These are phyloP conservation scores for Mactra quadrangularis DNA, from an alignment of 1,140 invertebrate species.

Conservation along the genomic window DNA sequence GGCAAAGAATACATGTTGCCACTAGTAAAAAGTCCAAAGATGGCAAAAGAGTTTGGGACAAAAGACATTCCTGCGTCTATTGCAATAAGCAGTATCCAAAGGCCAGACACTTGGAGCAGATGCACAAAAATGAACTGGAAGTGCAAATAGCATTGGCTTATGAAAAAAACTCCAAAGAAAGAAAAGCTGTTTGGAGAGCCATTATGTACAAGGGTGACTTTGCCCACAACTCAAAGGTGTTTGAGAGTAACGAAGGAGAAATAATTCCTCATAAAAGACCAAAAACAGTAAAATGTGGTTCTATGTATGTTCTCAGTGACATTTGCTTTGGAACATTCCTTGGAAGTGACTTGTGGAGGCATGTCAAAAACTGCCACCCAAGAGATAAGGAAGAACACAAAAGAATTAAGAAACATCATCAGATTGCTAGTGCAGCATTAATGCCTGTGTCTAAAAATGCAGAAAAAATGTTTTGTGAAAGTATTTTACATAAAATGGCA, in stretches of 20 bases:
- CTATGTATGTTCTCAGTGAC: constrained; percentile 16
- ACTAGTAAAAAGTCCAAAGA: constrained; percentile 16
- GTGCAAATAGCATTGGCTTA: constrained; percentile 47
- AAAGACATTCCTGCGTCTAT: constrained; percentile 38
- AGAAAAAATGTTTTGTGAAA: not conserved
- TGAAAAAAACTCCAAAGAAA: constrained; percentile 18
- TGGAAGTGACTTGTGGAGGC: constrained; percentile 7
- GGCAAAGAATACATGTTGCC: constrained; percentile 9
- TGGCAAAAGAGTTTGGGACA: constrained; percentile 41
- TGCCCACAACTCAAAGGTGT: constrained; percentile 35
- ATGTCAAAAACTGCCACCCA: constrained; percentile 31
- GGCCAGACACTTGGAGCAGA: constrained; percentile 31
- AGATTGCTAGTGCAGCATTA: not conserved
- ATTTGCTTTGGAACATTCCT: constrained; percentile 19
- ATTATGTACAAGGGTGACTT: constrained; percentile 29
- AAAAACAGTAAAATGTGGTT: not conserved
- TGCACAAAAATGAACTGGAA: constrained; percentile 22
- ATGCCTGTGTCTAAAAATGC: not conserved
- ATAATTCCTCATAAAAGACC: constrained; percentile 35
- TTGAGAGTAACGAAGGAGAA: constrained; percentile 24
- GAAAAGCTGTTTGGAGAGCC: constrained; percentile 31
- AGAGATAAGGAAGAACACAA: not conserved
- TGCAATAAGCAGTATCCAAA: constrained; percentile 28
- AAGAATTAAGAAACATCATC: not conserved
- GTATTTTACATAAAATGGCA: not conserved